Evolutionary conservation across 1,140 invertebrate genomes (phyloP).

Genomic region (Bombus polaris): DNA sequence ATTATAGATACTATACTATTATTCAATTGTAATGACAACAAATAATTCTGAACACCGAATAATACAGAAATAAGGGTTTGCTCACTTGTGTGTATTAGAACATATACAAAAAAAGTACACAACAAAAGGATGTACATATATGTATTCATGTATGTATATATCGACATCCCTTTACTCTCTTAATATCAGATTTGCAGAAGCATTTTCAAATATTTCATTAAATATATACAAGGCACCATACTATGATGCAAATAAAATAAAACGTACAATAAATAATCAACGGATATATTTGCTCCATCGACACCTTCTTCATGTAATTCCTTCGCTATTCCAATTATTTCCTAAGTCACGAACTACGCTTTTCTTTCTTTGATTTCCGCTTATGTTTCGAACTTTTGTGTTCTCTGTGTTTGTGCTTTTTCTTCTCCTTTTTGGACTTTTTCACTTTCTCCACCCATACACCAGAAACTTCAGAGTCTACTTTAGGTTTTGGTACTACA

Average conservation of each 20-base stretch:
- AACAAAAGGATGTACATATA: slow-evolving; percentile 14
- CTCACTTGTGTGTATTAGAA: slow-evolving; percentile 43
- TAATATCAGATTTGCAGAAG: slow-evolving; percentile 15
- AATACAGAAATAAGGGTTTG: slow-evolving; percentile 35
- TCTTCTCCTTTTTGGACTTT: slow-evolving; percentile 80
- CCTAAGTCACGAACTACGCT: slow-evolving; percentile 49
- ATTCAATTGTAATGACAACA: slow-evolving; percentile 26
- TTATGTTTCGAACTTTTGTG: slow-evolving; percentile 65
- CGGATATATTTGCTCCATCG: neutral
- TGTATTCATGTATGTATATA: slow-evolving; percentile 30
- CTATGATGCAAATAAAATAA: neutral
- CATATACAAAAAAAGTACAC: neutral
- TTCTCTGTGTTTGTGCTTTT: slow-evolving; percentile 81
- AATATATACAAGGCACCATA: slow-evolving; percentile 6
- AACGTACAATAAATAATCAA: slow-evolving; percentile 33
- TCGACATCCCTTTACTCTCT: slow-evolving; percentile 21
- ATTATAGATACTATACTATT: neutral
- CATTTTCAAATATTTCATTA: slow-evolving; percentile 25
- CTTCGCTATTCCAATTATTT: neutral
- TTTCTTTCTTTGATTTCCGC: slow-evolving; percentile 76
- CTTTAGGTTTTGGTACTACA: slow-evolving; percentile 56
- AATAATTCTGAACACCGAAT: neutral
- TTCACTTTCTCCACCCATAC: slow-evolving; percentile 78
- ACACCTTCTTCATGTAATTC: neutral
- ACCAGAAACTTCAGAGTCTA: slow-evolving; percentile 55